Percentiles rank a stretch among this genome's conserved stretches.
phyloP scores from a whole-genome alignment of 2,113 vertebrate genomes.

The Mandrillus leucophaeus region DNA sequence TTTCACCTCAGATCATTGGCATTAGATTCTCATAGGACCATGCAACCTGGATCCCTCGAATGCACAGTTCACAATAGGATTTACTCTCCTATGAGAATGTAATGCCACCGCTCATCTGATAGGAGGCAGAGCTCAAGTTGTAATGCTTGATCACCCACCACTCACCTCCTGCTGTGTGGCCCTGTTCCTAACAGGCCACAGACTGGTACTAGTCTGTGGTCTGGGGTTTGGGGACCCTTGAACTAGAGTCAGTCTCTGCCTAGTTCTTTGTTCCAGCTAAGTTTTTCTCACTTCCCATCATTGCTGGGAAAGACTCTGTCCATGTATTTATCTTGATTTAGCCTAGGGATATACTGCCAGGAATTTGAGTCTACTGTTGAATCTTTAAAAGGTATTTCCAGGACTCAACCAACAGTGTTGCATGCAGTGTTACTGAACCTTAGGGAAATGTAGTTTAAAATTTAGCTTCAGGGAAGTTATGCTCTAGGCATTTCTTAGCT shows the following conservation, averaged over 20 bases:
- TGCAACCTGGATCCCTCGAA: no score
- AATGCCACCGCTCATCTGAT: no score
- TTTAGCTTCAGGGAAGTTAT: conserved; percentile 29
- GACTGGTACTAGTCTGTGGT: no score
- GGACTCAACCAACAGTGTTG: not conserved
- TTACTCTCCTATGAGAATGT: no score
- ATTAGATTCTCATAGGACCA: no score
- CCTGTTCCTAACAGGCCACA: no score
- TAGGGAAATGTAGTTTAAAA: not conserved
- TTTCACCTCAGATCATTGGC: no score
- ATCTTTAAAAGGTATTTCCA: not conserved
- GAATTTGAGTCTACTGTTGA: not conserved
- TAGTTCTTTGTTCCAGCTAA: not conserved
- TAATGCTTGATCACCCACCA: no score
- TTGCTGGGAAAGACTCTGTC: not conserved
- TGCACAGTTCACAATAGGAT: no score
- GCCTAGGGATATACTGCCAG: not conserved
- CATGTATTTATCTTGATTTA: not conserved
- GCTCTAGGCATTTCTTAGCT: conserved; percentile 28
- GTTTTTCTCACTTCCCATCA: not conserved
- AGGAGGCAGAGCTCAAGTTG: no score
- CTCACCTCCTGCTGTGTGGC: no score
- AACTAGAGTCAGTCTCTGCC: not conserved
- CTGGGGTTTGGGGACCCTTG: no score
- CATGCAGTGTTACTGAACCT: not conserved